Base-by-base conservation (phyloP, 2,888 invertebrate species). In the Miltochrista miniata region DNA sequence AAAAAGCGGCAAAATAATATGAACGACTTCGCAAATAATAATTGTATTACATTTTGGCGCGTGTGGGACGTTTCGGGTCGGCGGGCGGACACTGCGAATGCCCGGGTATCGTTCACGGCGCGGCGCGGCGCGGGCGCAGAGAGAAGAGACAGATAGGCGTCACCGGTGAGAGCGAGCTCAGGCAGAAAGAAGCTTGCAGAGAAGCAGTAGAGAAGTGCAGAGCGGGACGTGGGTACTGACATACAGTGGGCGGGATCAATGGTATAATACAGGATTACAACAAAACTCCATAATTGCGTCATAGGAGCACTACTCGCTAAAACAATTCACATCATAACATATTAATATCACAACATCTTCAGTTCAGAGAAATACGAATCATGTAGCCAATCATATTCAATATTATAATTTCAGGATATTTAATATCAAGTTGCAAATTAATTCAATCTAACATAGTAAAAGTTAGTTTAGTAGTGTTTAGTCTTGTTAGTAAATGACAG, bases 161-260 rank as follows among this genome's bases (percentile, higher is more conserved):
- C 79, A 83, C 86, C 81, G 81, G 85, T 85, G 86, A 86, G 85
- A 85, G 89, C 87, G 90, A 90, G 90, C 90, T 86, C 82, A 90
- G 90, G 90, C 90, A 90, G 87, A 90, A 90, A 90, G 79, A 91
- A 91, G 90, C 90, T 90, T 90, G 90, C 90, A 90, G 90, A 90
- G 90, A 90, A 90, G 90, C 90, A 90, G 90, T 90, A 90, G 90
- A 90, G 90, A 90, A 90, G 90, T 90, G 90, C 90, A 90, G 89
- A 90, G 89, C 88, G 88, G 90, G 89, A 90, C 85, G 87, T 87
- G 87, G 89, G 87, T 38, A 87, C 87, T 85, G 82, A 86, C 86
- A 90, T 86, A 82, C 89, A 88, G 86, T 90, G 84, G 85, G 83
- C 72, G 81, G 90, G 87, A 85, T 81, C 70, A 79, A 83, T 87